These are phyloP conservation scores for Silurus glanis DNA, from an alignment of 2,113 vertebrate genomes.

Conservation along the genomic window DNA sequence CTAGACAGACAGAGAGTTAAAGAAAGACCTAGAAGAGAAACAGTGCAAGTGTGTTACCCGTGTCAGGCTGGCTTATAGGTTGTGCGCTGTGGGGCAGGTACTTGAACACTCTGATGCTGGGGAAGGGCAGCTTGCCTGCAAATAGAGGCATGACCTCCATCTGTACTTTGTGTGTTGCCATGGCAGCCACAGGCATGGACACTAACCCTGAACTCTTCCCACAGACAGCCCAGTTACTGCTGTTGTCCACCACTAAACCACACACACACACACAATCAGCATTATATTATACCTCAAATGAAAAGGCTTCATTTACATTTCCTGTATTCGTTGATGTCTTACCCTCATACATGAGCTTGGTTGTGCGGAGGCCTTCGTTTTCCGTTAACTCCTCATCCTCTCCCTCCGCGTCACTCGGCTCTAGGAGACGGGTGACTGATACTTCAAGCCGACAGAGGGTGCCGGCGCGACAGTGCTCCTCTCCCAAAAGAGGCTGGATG, in stretches of 20 bases:
- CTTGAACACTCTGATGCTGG: constrained; percentile 88
- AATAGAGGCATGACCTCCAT: constrained; percentile 98
- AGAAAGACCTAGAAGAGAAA: not conserved
- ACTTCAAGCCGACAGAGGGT: constrained; percentile 88
- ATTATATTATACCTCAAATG: not conserved
- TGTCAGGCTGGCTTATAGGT: constrained; percentile 83
- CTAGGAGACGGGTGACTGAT: constrained; percentile 83
- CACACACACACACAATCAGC: not conserved
- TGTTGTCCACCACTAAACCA: constrained; percentile 90
- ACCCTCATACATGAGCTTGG: constrained; percentile 97
- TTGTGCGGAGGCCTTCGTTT: constrained; percentile 78
- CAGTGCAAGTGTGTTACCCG: constrained; percentile 70
- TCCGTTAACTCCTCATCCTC: constrained; percentile 84
- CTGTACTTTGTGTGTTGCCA: constrained; percentile 86
- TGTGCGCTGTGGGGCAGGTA: constrained; percentile 91
- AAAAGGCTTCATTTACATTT: not conserved
- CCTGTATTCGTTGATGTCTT: not conserved
- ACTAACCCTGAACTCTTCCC: constrained; percentile 95
- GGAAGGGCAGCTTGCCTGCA: constrained; percentile 89
- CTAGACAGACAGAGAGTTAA: not conserved
- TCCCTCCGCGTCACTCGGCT: constrained; percentile 79
- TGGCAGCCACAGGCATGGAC: constrained; percentile 82
- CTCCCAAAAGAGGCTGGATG: constrained; percentile 79
- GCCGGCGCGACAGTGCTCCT: constrained; percentile 85
- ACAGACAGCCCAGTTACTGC: constrained; percentile 97